phyloP scores from a whole-genome alignment of 2,113 vertebrate genomes.

The Limnothrissa miodon region DNA sequence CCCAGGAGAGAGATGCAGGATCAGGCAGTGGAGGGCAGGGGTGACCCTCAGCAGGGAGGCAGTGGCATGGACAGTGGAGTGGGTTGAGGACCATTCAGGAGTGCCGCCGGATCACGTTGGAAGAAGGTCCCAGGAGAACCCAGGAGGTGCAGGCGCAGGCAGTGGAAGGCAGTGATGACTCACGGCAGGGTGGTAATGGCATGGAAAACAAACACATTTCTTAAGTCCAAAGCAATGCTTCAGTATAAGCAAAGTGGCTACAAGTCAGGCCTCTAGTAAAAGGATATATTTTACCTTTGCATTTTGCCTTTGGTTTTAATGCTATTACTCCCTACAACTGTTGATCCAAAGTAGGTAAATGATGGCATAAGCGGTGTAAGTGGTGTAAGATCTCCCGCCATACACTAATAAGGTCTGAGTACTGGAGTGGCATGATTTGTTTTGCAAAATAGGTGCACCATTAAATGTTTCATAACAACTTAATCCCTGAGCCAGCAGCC shows the following conservation, averaged over 20 bases:
- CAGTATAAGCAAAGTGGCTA: background rate
- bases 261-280: background rate
- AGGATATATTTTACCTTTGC: background rate
- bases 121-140: too few species aligned
- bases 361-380: background rate
- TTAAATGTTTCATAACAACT: slow-evolving; percentile 12
- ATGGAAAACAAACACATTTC: too few species aligned
- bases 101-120: too few species aligned
- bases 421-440: slow-evolving; percentile 8
- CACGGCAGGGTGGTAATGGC: too few species aligned
- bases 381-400: background rate
- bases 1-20: too few species aligned
- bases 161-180: too few species aligned
- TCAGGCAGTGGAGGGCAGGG: too few species aligned
- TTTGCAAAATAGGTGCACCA: background rate
- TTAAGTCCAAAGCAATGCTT: background rate
- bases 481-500: background rate
- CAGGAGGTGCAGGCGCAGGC: too few species aligned
- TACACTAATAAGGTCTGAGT: background rate
- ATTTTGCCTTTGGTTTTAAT: background rate
- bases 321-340: background rate
- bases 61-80: too few species aligned
- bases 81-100: too few species aligned
- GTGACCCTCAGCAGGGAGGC: too few species aligned
- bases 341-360: background rate